These are phyloP conservation scores for Perizoma affinitatum DNA, from an alignment of 2,888 invertebrate genomes.

Conservation along the genomic window DNA sequence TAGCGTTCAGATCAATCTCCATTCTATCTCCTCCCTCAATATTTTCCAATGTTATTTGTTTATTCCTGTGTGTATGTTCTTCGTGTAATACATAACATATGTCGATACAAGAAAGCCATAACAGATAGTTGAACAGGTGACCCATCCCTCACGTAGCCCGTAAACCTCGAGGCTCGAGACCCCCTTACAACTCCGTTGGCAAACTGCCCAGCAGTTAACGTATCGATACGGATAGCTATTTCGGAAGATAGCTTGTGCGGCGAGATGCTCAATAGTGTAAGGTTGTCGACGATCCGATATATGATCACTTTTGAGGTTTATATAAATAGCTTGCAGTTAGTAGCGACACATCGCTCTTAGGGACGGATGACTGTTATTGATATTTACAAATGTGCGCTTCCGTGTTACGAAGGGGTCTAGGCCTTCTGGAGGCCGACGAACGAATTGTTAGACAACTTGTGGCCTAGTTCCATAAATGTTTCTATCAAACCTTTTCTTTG, in stretches of 20 bases:
- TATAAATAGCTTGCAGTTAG: conserved; percentile 4
- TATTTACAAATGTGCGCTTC: background rate
- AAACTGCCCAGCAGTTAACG: conserved; percentile 18
- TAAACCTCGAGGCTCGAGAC: conserved; percentile 11
- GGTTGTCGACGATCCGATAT: conserved; percentile 4
- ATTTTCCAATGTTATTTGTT: no score
- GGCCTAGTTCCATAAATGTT: no score
- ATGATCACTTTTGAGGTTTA: background rate
- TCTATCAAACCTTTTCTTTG: no score
- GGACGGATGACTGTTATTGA: background rate
- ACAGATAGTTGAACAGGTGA: conserved; percentile 18
- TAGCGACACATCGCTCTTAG: no score
- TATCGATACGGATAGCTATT: conserved; percentile 22
- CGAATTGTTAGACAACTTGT: no score
- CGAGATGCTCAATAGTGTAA: conserved; percentile 6
- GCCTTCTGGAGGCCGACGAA: no score
- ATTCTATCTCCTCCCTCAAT: no score
- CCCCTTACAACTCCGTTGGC: conserved; percentile 12
- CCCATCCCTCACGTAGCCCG: conserved; percentile 12
- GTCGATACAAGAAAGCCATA: conserved; percentile 2
- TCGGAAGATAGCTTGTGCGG: conserved; percentile 13
- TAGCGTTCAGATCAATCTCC: no score
- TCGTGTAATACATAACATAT: conserved; percentile 1
- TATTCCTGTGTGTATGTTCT: background rate
- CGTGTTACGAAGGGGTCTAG: no score